Conservation (phyloP, 2,797 vertebrate genomes). For the Dallia pectoralis region DNA sequence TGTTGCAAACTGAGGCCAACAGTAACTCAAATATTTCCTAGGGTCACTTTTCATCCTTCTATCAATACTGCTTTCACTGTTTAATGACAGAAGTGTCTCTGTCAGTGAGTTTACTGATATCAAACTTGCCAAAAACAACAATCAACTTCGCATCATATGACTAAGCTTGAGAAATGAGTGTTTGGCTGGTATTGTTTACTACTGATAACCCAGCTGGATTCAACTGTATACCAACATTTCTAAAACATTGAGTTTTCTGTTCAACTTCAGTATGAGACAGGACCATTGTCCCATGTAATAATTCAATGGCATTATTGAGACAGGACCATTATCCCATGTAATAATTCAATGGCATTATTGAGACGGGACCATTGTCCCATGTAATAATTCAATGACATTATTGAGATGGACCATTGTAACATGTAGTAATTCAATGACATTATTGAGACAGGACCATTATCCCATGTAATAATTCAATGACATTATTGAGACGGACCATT, state of each 20-base stretch:
- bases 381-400: background rate
- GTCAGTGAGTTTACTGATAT: constrained; percentile 13
- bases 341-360: background rate
- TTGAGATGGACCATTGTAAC: background rate
- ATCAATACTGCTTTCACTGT: background rate
- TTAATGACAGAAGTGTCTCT: constrained; percentile 3
- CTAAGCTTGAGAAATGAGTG: constrained; percentile 26
- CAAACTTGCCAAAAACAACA: constrained; percentile 36
- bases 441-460: background rate
- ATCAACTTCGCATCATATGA: background rate
- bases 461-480: background rate
- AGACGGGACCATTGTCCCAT: background rate
- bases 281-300: background rate
- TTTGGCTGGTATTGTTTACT: background rate
- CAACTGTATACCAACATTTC: background rate
- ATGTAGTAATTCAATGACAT: background rate
- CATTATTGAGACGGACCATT: background rate
- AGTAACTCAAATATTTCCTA: background rate
- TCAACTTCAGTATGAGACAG: background rate
- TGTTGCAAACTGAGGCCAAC: constrained; percentile 18
- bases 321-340: background rate
- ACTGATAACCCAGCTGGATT: background rate
- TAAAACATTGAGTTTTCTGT: background rate
- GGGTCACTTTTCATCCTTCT: constrained; percentile 8
- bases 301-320: background rate